Evolutionary conservation across 2,888 invertebrate genomes (phyloP).

Genomic region (Melipona bicolor): DNA sequence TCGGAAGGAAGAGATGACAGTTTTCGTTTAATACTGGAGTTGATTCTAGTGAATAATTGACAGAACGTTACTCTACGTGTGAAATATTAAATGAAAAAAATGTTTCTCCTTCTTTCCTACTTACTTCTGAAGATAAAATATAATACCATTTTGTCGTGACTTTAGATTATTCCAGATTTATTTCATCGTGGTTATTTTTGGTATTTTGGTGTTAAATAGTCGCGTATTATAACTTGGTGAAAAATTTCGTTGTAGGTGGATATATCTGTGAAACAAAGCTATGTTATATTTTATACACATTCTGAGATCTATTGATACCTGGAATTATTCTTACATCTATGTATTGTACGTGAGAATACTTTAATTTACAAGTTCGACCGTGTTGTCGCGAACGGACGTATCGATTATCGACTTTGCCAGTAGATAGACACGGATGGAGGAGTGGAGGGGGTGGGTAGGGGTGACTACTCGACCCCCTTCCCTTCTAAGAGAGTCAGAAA

Average conservation of each 20-base stretch:
- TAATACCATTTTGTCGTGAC: no score
- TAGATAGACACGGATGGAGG: neutral
- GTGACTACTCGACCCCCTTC: slow-evolving; percentile 17
- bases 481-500: slow-evolving; percentile 47
- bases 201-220: neutral
- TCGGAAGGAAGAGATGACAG: no score
- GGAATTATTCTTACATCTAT: neutral
- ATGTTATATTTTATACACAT: neutral
- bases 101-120: no score
- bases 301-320: neutral
- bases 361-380: neutral
- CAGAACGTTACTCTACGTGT: no score
- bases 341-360: neutral
- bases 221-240: neutral
- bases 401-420: slow-evolving; percentile 42
- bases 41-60: no score
- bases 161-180: no score
- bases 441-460: no score
- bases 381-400: slow-evolving; percentile 16
- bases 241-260: neutral
- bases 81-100: no score
- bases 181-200: no score
- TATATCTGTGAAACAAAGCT: neutral
- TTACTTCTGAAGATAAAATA: no score
- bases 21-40: no score